phyloP scores from a whole-genome alignment of 2,888 invertebrate genomes.

The Mesoligia furuncula region DNA sequence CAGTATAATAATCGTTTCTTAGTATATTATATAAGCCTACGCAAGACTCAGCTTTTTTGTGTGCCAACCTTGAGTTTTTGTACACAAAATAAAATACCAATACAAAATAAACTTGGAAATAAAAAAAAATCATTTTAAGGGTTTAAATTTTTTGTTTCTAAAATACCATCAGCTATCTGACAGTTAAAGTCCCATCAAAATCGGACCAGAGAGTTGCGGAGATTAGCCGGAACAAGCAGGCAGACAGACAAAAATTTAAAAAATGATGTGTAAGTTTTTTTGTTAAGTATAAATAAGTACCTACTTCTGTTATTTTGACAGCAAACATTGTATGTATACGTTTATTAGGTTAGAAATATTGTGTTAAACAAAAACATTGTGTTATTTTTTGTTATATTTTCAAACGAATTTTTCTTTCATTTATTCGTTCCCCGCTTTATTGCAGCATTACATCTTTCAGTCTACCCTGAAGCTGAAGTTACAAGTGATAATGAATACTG shows the following conservation, averaged over 20 bases:
- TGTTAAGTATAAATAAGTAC: neutral
- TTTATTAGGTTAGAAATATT: too few species aligned
- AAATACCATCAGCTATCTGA: neutral
- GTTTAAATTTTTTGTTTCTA: too few species aligned
- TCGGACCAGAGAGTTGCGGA: neutral
- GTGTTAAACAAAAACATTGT: too few species aligned
- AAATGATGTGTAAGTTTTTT: neutral
- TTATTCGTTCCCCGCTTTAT: too few species aligned
- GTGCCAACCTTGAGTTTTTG: neutral
- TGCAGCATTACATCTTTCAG: neutral
- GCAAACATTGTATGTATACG: too few species aligned
- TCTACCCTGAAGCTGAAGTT: neutral
- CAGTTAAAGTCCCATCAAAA: neutral
- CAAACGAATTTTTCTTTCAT: neutral
- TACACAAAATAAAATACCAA: neutral
- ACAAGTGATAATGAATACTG: neutral
- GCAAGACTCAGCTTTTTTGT: constrained; percentile 15
- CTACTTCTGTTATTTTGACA: too few species aligned
- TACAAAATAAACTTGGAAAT: neutral
- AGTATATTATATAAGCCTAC: neutral
- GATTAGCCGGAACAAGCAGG: neutral
- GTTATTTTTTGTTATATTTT: neutral
- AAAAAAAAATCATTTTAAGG: too few species aligned
- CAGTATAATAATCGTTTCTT: neutral
- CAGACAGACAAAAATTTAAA: neutral